Evolutionary conservation across 2,797 vertebrate species (phyloP), one percentile per base, ranked within the genome.

Genomic region (Agapornis canus): DNA sequence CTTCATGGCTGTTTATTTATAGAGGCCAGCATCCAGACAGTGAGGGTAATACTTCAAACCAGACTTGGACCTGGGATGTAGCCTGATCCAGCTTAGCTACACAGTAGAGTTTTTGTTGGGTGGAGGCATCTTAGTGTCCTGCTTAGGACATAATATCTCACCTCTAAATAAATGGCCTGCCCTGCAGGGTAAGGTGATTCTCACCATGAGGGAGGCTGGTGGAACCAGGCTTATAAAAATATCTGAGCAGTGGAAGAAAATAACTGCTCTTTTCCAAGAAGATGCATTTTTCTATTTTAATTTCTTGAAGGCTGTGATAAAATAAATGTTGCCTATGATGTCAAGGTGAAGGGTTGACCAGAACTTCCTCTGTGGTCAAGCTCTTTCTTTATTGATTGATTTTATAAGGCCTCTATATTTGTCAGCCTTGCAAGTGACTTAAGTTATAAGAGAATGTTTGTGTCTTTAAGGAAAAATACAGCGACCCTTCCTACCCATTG

Each of bases 251-350:
- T 86, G 86, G 82, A 91, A 94, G 86, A 90, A 94, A 94, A 91
- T 93, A 97, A 93, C 94, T 97, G 86, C 94, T 96, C 72, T 90
- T 95, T 97, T 96, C 96, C 97, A 95, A 96, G 95, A 94, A 97
- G 94, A 95, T 82, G 91, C 94, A 71, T 94, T 91, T 97, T 97
- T 97, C 96, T 97, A 89, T 96, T 96, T 96, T 96, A 95, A 87
- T 83, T 87, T 96, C 96, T 92, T 92, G 56, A 90, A 97, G 96
- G 91, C 35, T 90, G 89, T 89, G 96, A 97, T 93, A 97, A 97
- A 98, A 97, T 96, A 96, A 96, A 96, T 96, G 93, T 94, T 95
- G 84, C 69, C 93, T 93, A 76, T 94, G 90, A 95, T 69, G 95
- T 69, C 84, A 92, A 97, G 60, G 73, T 77, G 87, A 84, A 92